Base-by-base conservation (phyloP, 92 coral and sea anemone species). In the Desmophyllum pertusum region DNA sequence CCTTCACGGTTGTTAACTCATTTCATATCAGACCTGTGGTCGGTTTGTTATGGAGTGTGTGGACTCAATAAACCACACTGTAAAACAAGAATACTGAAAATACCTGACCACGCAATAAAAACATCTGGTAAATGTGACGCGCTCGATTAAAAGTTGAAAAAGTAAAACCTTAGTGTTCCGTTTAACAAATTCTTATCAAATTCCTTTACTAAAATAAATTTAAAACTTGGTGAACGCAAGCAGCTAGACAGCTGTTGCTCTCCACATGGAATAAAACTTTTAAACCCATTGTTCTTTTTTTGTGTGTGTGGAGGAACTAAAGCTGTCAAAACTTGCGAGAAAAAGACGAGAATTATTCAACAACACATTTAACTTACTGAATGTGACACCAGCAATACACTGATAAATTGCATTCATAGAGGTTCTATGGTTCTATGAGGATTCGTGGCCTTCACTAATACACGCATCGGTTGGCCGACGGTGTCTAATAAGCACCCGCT, bases 261-360 rank as follows among this genome's bases (percentile, higher is more conserved):
- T 18, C 72, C 73, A 67, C 72, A 18, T 67, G 72, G 72, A 67
- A 67, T 67, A 67, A 38, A 67, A 67, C 5, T 35, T 67, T 7
- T 14, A 23, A 65, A 4, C 23, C 18, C 15, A 36, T 35, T 67
- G 72, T 35, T 37, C 27, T 62, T n/a, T n/a, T n/a, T n/a, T n/a
- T n/a, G n/a, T n/a, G n/a, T n/a, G n/a, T 21, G 14, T 29, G 67
- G 10, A 62, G 15, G 67, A 33, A 19, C 36, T 27, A 30, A 0
- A 5, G 17, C 13, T n/a, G n/a, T n/a, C n/a, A n/a, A n/a, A 37
- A 37, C 11, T 43, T 17, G 72, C 72, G n/a, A n/a, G n/a, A 17
- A 17, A 67, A 67, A 67, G 33, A 15, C n/a, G 10, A 37, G n/a
- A 67, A 11, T 3, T 35, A 3, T 25, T 38, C n/a, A 7, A 37